These are phyloP conservation scores for Euthynnus affinis DNA, from an alignment of 2,797 vertebrate species.

Conservation along the genomic window DNA sequence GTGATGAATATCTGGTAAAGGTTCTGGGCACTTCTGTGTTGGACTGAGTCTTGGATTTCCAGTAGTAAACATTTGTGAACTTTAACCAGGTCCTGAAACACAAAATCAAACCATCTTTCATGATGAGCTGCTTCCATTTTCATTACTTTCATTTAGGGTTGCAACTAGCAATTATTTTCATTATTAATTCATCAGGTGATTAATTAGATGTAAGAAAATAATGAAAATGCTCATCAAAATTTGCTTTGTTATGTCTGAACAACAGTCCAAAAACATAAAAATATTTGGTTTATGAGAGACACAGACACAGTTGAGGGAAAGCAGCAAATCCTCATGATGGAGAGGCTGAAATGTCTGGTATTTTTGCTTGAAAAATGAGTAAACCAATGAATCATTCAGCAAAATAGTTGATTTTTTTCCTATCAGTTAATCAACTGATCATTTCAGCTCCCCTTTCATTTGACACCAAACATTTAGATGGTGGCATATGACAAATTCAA, in stretches of 20 bases:
- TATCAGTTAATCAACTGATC: too few relatives aligned
- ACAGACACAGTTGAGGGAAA: too few relatives aligned
- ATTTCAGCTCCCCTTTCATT: too few relatives aligned
- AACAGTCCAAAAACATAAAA: not conserved
- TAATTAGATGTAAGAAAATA: not conserved
- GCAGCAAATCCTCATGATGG: too few relatives aligned
- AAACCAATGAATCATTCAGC: too few relatives aligned
- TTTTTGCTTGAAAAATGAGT: too few relatives aligned
- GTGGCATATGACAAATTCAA: too few relatives aligned
- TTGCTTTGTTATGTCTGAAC: not conserved
- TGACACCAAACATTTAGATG: too few relatives aligned
- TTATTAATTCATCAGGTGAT: too few relatives aligned
- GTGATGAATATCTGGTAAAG: constrained; percentile 95
- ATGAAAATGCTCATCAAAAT: not conserved
- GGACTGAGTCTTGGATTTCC: constrained; percentile 93
- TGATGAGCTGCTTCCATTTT: not conserved
- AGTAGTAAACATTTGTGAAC: constrained; percentile 92
- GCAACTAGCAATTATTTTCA: not conserved
- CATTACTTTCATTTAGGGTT: not conserved
- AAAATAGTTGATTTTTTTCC: too few relatives aligned
- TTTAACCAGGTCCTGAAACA: constrained; percentile 93
- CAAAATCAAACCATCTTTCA: constrained; percentile 20
- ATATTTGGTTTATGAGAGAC: too few relatives aligned
- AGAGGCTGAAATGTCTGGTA: too few relatives aligned
- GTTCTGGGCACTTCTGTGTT: constrained; percentile 92